Evolutionary conservation across 2,888 invertebrate species (phyloP).

Genomic region (Auanema freiburgensis): DNA sequence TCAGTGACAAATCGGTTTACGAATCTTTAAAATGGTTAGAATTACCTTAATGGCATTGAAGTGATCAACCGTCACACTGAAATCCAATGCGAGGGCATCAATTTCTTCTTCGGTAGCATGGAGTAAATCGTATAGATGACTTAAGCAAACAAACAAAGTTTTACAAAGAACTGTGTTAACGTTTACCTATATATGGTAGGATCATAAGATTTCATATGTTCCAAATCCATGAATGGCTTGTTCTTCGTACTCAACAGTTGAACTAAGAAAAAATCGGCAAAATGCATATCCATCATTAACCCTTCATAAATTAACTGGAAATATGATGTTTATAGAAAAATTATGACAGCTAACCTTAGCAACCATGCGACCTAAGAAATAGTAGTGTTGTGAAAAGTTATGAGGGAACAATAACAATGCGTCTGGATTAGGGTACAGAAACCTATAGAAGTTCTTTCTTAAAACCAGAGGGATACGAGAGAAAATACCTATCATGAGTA

Average conservation of each 20-base stretch:
- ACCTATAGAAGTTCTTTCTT: slow-evolving; percentile 55
- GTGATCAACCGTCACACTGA: slow-evolving; percentile 40
- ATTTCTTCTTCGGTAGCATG: slow-evolving; percentile 24
- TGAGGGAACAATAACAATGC: slow-evolving; percentile 72
- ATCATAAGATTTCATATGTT: slow-evolving; percentile 43
- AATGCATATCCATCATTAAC: slow-evolving; percentile 86
- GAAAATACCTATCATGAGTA: slow-evolving; percentile 36
- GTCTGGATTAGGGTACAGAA: slow-evolving; percentile 92
- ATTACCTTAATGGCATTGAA: slow-evolving; percentile 26
- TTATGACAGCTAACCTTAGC: slow-evolving; percentile 75
- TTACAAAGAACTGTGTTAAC: background rate
- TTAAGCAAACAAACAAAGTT: background rate
- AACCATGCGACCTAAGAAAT: slow-evolving; percentile 87
- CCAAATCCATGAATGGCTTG: slow-evolving; percentile 28
- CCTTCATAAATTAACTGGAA: slow-evolving; percentile 87
- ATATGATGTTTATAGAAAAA: slow-evolving; percentile 2
- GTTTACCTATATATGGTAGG: slow-evolving; percentile 30
- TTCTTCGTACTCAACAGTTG: slow-evolving; percentile 72
- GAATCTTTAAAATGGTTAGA: background rate
- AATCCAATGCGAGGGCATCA: slow-evolving; percentile 37
- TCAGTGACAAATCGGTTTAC: no score
- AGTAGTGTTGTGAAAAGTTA: slow-evolving; percentile 74
- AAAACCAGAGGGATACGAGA: slow-evolving; percentile 63
- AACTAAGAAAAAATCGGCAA: slow-evolving; percentile 92
- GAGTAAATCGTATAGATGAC: slow-evolving; percentile 27